Evolutionary conservation across 2,797 vertebrate genomes (phyloP), one percentile per base, ranked within the genome.

Genomic region (Cyclopterus lumpus): DNA sequence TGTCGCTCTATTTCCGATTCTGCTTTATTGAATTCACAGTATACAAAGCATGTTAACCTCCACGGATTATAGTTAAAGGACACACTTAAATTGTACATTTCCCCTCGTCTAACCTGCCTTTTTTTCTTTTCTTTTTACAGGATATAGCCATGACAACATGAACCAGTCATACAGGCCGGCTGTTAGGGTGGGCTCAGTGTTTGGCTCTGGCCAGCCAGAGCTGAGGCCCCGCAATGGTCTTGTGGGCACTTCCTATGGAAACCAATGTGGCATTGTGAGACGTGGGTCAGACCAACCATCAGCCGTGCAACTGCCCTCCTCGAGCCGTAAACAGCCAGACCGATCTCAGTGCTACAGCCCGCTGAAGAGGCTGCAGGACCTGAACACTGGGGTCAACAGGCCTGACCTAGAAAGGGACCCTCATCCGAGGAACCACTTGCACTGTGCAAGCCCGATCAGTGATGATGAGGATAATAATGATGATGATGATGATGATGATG

Each of bases 81-180:
- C 16, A 28, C 77, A 80, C 61, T 70, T 75, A 1, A 44, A 32
- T 68, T 34, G 20, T 62, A 60, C 36, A n/a, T 67, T 68, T 67
- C 1, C n/a, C 24, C 46, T 60, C 15, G 2, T 51, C 51, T 92
- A 80, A 91, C 60, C 34, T 73, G 8, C 36, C 12, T 80, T 64
- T 73, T 63, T 69, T 66, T 42, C 68, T 81, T 62, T 74, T 82
- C 51, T 76, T 38, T n/a, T 89, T 71, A 71, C 94, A 99, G 98
- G 96, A 96, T 94, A 93, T 93, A 96, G 94, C 92, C 90, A 94
- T 94, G 96, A 92, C 94, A 97, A 95, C 95, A 98, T 99, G 98
- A 98, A 97, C 96, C 96, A 96, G 91, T 95, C 96, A 81, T 97
- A 97, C 95, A 97, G 97, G 95, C 92, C 95, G 90, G 94, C 95